Percentiles rank a stretch among this genome's conserved stretches.
phyloP scores from a whole-genome alignment of 2,113 vertebrate genomes.

The Astatotilapia flaviijosephi region DNA sequence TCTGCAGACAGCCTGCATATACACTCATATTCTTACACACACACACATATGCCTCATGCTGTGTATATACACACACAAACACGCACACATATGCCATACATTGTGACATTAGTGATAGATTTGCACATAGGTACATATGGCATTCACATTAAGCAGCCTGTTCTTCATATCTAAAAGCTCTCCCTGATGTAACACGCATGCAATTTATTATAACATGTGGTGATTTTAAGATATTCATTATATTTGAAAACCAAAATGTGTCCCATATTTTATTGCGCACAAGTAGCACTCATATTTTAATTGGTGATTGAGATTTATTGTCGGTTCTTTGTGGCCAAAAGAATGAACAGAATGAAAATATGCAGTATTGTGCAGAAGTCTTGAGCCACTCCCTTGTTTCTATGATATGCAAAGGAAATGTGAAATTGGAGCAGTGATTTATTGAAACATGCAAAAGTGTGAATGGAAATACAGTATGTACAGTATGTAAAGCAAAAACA shows the following conservation, averaged over 20 bases:
- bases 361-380: not conserved
- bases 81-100: not conserved
- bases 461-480: not conserved
- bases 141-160: not conserved
- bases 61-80: not conserved
- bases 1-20: not conserved
- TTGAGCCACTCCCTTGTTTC: not conserved
- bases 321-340: not conserved
- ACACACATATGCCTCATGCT: not conserved
- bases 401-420: not conserved
- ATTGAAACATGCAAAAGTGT: not conserved
- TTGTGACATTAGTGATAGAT: not conserved
- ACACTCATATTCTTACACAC: not conserved
- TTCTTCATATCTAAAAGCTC: not conserved
- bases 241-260: not conserved
- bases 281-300: not conserved
- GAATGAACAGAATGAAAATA: not conserved
- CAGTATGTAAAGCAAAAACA: not conserved
- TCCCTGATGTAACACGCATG: not conserved
- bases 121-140: not conserved
- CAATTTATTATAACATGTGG: not conserved
- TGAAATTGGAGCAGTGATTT: not conserved
- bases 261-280: not conserved
- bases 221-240: not conserved
- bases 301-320: not conserved